phyloP scores from a whole-genome alignment of 92 coral and sea anemone species.

The Palythoa heliodiscus region DNA sequence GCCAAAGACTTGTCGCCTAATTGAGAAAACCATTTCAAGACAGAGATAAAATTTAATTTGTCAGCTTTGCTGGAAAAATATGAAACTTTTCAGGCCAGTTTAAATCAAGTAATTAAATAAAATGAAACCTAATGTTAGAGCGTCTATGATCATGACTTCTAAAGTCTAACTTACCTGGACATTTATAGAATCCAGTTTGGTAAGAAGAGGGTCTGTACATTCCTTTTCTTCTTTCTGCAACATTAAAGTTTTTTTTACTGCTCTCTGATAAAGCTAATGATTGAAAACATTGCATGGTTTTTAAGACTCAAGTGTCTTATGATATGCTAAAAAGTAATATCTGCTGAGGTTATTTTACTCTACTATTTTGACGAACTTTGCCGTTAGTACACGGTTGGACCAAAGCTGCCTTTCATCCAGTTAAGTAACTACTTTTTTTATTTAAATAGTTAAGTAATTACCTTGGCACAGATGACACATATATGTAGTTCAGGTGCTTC shows the following conservation, averaged over 20 bases:
- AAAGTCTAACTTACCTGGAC: slow-evolving; percentile 66
- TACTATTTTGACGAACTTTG: too few species aligned
- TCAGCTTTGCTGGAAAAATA: background rate
- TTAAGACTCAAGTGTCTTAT: too few species aligned
- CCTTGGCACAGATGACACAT: slow-evolving; percentile 89
- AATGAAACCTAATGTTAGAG: background rate
- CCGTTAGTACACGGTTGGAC: too few species aligned
- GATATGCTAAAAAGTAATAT: too few species aligned
- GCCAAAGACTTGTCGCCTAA: slow-evolving; percentile 92
- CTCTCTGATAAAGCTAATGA: too few species aligned
- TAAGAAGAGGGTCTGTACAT: slow-evolving; percentile 83
- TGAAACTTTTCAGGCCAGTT: background rate
- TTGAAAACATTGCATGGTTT: too few species aligned
- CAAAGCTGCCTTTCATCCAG: background rate
- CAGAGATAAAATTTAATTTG: background rate
- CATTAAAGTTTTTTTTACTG: background rate
- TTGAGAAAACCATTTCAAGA: background rate
- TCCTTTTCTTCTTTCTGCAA: slow-evolving; percentile 63
- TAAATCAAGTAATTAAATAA: background rate
- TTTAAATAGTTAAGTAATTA: slow-evolving; percentile 17
- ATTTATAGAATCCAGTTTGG: slow-evolving; percentile 57
- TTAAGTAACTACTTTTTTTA: slow-evolving; percentile 63
- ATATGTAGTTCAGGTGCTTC: slow-evolving; percentile 88
- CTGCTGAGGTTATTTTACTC: too few species aligned
- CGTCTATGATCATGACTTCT: background rate